phyloP scores from a whole-genome alignment of 2,113 vertebrate genomes.

The Corythornis cristatus region DNA sequence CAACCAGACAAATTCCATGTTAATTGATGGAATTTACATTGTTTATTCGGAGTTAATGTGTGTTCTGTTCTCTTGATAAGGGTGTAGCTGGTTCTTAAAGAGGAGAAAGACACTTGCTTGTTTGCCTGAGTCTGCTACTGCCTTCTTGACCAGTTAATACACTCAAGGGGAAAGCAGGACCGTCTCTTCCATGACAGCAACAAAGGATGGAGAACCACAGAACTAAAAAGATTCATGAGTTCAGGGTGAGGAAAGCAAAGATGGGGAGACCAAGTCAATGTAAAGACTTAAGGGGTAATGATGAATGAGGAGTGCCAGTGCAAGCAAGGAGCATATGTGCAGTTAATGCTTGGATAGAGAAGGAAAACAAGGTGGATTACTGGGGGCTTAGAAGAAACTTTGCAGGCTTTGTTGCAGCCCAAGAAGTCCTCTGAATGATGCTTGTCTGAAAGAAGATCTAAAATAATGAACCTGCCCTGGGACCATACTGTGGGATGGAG shows the following conservation, averaged over 20 bases:
- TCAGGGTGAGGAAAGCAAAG: background rate
- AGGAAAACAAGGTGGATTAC: background rate
- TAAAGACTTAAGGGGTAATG: background rate
- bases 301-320: background rate
- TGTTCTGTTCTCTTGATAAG: slow-evolving; percentile 10
- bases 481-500: background rate
- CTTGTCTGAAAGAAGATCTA: background rate
- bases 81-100: background rate
- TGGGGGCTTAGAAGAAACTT: background rate
- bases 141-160: background rate
- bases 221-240: background rate
- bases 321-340: accelerated
- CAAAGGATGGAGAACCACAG: background rate
- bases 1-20: background rate
- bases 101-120: background rate
- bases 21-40: background rate
- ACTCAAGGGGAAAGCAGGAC: background rate
- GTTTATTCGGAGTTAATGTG: slow-evolving; percentile 7
- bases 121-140: background rate
- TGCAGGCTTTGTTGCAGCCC: background rate
- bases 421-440: background rate
- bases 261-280: background rate
- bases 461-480: background rate
- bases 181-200: background rate
- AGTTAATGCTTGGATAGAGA: background rate